These are phyloP conservation scores for Cyrtonyx montezumae DNA, from an alignment of 2,113 vertebrate species.

Conservation along the genomic window DNA sequence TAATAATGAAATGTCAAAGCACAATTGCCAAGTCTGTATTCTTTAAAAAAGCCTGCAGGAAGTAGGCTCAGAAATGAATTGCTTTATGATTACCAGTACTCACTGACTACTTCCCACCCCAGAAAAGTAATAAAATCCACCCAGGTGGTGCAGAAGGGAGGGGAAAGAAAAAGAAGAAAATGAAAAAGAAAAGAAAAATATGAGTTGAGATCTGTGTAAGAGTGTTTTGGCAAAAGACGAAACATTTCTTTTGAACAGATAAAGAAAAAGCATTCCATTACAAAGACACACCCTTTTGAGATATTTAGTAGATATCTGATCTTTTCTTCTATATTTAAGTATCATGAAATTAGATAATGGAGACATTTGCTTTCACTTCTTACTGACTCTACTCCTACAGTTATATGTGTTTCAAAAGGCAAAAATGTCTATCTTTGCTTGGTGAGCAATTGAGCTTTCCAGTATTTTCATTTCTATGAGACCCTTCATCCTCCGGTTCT, in stretches of 20 bases:
- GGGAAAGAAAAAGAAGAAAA: no score
- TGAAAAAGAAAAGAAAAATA: no score
- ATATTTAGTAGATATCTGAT: neutral
- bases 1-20: slow-evolving; percentile 6
- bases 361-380: neutral
- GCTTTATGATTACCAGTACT: neutral
- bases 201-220: neutral
- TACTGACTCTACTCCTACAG: neutral
- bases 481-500: neutral
- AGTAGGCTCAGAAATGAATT: neutral
- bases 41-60: neutral
- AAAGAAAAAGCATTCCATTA: neutral
- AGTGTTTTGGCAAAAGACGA: neutral
- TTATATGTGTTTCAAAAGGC: neutral
- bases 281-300: neutral
- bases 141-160: neutral
- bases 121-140: neutral
- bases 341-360: neutral
- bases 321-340: neutral
- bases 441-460: neutral
- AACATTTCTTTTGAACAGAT: neutral
- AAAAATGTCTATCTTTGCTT: neutral
- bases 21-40: neutral
- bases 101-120: no score
- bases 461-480: neutral